Conservation (phyloP, 2,888 invertebrate genomes). For the Nymphalis c-album region DNA sequence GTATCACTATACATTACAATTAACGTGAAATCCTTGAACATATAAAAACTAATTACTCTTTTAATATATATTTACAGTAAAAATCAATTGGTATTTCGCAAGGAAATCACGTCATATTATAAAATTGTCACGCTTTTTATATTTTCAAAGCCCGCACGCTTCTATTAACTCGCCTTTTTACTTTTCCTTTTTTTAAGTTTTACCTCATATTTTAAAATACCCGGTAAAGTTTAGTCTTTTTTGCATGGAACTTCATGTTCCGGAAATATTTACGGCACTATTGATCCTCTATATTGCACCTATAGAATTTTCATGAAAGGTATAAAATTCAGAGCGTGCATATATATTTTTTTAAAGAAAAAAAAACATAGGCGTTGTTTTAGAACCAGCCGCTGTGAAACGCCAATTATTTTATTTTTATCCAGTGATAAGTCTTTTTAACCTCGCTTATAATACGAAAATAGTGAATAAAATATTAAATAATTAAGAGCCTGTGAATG, state of each 20-base stretch:
- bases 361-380: background rate
- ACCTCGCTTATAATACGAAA: no score
- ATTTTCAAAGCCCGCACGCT: background rate
- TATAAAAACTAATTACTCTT: no score
- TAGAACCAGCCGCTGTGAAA: no score
- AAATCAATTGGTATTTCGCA: no score
- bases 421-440: no score
- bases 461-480: no score
- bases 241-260: constrained; percentile 21
- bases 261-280: constrained; percentile 29
- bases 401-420: no score
- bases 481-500: no score
- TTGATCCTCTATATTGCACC: constrained; percentile 22
- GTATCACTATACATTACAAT: background rate
- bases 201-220: constrained; percentile 22
- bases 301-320: constrained; percentile 27
- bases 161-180: background rate
- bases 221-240: constrained; percentile 19
- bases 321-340: constrained; percentile 5
- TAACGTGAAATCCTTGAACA: no score
- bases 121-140: background rate
- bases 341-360: background rate
- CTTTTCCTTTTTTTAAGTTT: constrained; percentile 5
- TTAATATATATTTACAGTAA: no score
- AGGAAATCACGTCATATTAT: background rate